Evolutionary conservation across 2,888 invertebrate species (phyloP), one percentile per base, ranked within the genome.

Genomic region (Ptychoptera albimana): DNA sequence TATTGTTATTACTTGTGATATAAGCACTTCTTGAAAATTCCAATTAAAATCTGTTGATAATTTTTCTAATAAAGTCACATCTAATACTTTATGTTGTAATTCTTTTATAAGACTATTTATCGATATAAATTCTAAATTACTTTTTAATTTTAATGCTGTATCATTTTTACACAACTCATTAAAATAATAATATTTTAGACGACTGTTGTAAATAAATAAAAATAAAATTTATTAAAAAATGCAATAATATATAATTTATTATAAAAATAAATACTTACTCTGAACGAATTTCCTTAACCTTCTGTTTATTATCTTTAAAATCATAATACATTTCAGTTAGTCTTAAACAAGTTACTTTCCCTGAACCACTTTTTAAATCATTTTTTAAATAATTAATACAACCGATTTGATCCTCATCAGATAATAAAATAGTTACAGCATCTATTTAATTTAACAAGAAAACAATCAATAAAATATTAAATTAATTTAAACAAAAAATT

Each of bases 171-270:
- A 60, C 29, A 66, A 56, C 48, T 66, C 66, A 49, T 58, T 53
- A 46, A 61, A 65, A 43, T 66, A 66, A 50, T 53, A 61, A 14
- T 62, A 56, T 43, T 63, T 66, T 13, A 63, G 55, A 12, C 65
- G 63, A 31, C 63, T 64, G 7, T 41, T n/a, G 14, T 34, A 34
- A 2, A 14, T 10, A n/a, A n/a, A n/a, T n/a, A n/a, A n/a, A n/a
- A n/a, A n/a, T n/a, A n/a, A n/a, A n/a, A n/a, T n/a, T n/a, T n/a
- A n/a, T n/a, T n/a, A 40, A 48, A 42, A 39, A 15, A 9, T 16
- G n/a, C 7, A 37, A 2, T 16, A 15, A 16, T 15, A 15, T 37
- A 15, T 10, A 9, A 14, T 11, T 40, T 31, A 4, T 39, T 11
- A 38, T 15, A 29, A 6, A 12, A 29, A 10, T 35, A 16, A 11